Base-by-base conservation (phyloP, 2,797 vertebrate genomes). In the Syngnathus rostellatus region DNA sequence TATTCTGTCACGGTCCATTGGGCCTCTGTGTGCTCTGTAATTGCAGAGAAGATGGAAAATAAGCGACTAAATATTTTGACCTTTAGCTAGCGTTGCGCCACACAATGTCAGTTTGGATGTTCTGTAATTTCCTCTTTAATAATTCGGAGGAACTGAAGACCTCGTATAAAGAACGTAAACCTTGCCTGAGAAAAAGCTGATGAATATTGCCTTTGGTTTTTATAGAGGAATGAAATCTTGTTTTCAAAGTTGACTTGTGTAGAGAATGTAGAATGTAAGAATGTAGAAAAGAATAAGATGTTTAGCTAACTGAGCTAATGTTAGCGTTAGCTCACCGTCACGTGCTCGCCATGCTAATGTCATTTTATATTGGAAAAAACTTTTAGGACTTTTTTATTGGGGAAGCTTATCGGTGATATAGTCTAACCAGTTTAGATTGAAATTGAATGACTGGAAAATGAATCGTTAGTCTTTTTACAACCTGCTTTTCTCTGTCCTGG, bases 1-100 rank as follows among this genome's bases (percentile, higher is more conserved):
- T 16, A 46, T 50, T 16, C 12, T 14, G 45, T 69, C 11, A 21
- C 54, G n/a, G 25, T 65, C 48, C 19, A 45, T 10, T 19, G 38
- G 16, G 45, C 62, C 21, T 21, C n/a, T 10, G 37, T n/a, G 17
- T 54, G 59, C 48, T 67, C 66, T 39, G 8, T 61, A 50, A 67
- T 51, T 61, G 58, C 58, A 53, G 21, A 61, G 21, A 8, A 66
- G 43, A 66, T 40, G 59, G 62, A 58, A 58, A 46, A 58, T 37
- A 37, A 68, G 39, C 14, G 12, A 19, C 48, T 57, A 66, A 71
- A 66, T 40, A 25, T 17, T 63, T 66, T 62, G 51, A 48, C 64
- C 64, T 66, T 62, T 70, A 6, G 50, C 40, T 41, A 9, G 14
- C 16, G n/a, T 43, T 51, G 9, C 38, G 59, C 25, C 38, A n/a